phyloP scores from a whole-genome alignment of 2,797 vertebrate genomes.

The Myripristis jacobus region DNA sequence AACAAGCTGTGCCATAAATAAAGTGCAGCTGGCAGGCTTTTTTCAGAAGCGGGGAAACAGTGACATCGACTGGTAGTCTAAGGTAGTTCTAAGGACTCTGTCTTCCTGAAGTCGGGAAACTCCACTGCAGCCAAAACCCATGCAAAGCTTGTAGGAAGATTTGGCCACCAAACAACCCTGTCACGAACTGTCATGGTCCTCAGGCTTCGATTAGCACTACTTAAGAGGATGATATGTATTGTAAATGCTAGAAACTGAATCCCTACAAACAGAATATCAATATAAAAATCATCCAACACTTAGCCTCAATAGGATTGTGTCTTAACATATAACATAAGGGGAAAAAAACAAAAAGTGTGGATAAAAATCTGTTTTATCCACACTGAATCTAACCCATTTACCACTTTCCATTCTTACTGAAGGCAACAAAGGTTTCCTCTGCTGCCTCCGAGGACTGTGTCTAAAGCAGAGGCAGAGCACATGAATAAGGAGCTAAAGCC shows the following conservation, averaged over 20 bases:
- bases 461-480: neutral
- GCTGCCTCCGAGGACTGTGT: neutral
- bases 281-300: neutral
- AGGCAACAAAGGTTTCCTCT: neutral
- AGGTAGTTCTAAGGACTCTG: neutral
- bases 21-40: slow-evolving; percentile 5
- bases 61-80: slow-evolving; percentile 55
- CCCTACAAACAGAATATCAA: too few species aligned
- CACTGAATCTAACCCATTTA: neutral
- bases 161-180: neutral
- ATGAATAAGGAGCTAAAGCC: neutral
- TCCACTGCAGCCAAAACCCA: too few species aligned
- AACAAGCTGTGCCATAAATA: slow-evolving; percentile 14
- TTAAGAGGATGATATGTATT: neutral
- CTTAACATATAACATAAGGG: too few species aligned
- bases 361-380: neutral
- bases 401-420: neutral
- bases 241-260: too few species aligned
- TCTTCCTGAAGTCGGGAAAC: neutral
- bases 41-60: slow-evolving; percentile 39
- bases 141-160: neutral
- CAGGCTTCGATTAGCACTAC: neutral
- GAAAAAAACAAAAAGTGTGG: too few species aligned
- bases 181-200: neutral
- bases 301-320: neutral